Conservation (phyloP, 2,888 invertebrate genomes). For the Aporophyla nigra region DNA sequence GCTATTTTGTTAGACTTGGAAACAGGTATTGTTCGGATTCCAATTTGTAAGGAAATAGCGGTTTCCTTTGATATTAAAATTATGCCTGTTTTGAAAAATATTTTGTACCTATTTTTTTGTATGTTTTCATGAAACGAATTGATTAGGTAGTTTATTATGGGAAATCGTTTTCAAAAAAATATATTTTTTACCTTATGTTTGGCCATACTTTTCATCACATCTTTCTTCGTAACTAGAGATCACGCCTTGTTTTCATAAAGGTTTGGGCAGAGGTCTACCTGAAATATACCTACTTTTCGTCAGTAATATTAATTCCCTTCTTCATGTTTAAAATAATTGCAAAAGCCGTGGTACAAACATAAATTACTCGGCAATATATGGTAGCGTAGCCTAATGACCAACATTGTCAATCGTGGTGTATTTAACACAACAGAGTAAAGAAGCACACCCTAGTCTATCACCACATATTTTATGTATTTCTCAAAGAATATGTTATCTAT, state of each 20-base stretch:
- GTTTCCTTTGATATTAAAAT: conserved; percentile 7
- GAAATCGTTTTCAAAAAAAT: background rate
- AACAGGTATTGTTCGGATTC: conserved; percentile 32
- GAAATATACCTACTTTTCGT: no score
- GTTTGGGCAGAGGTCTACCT: no score
- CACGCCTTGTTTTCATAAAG: no score
- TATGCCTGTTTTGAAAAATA: conserved; percentile 10
- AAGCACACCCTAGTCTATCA: background rate
- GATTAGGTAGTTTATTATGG: no score
- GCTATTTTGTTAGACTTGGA: conserved; percentile 18
- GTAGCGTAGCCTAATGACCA: no score
- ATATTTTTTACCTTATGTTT: background rate
- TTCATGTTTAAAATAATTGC: background rate
- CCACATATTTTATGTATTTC: background rate
- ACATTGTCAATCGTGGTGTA: background rate
- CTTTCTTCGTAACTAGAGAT: background rate
- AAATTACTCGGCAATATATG: background rate
- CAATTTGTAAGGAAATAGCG: conserved; percentile 31
- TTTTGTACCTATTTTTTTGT: background rate
- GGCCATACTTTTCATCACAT: background rate
- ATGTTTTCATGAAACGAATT: background rate
- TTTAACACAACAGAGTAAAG: background rate
- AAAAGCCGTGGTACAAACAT: background rate
- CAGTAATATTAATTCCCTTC: no score
- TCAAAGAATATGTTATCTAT: background rate